phyloP scores from a whole-genome alignment of 2,113 vertebrate genomes.

The Grammomys dolichurus region DNA sequence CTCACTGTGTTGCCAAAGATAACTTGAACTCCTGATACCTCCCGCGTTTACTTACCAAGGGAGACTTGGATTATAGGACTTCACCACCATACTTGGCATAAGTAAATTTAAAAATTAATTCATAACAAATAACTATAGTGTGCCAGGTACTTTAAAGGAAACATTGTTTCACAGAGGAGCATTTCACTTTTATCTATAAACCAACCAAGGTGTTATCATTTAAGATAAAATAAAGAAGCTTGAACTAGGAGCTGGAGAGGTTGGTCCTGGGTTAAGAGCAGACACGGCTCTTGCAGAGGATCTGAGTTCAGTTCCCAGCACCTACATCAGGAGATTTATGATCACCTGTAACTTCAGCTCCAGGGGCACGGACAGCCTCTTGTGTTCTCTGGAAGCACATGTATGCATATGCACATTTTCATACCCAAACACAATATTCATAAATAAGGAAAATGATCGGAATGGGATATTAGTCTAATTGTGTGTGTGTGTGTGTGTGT shows the following conservation, averaged over 20 bases:
- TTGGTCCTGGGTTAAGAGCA: not conserved
- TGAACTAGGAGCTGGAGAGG: not conserved
- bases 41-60: not conserved
- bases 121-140: not conserved
- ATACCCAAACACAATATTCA: not conserved
- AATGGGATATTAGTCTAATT: not conserved
- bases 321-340: too few species aligned
- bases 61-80: not conserved
- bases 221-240: constrained; percentile 12
- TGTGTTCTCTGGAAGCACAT: not conserved
- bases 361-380: not conserved
- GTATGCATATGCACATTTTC: not conserved
- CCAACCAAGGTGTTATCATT: not conserved
- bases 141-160: constrained; percentile 18
- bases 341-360: not conserved
- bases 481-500: not conserved
- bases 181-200: constrained; percentile 40
- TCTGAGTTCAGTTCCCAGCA: not conserved
- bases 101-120: not conserved
- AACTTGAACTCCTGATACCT: not conserved
- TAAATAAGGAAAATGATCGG: not conserved
- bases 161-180: not conserved
- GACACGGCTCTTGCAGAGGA: not conserved
- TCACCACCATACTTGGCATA: not conserved
- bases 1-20: not conserved